Evolutionary conservation across 1,140 invertebrate genomes (phyloP).

Genomic region (Lordiphosa clarofinis): DNA sequence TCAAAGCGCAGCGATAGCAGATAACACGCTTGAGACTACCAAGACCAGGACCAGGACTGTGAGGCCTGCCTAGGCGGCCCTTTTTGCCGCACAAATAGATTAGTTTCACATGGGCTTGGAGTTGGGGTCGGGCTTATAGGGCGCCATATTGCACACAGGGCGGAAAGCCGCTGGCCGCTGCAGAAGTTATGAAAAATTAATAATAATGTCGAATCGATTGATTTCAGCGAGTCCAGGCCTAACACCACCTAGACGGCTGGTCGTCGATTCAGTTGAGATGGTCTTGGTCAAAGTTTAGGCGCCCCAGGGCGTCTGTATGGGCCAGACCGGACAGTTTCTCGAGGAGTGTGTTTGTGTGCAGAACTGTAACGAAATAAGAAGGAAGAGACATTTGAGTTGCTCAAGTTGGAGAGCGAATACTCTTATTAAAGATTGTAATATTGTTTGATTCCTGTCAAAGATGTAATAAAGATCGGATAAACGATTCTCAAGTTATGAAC

Average conservation of each 20-base stretch:
- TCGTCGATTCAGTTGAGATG: slow-evolving; percentile 55
- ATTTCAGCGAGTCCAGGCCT: slow-evolving; percentile 60
- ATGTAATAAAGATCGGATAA: no score
- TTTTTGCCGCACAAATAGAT: slow-evolving; percentile 75
- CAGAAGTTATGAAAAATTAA: slow-evolving; percentile 80
- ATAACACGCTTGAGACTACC: slow-evolving; percentile 53
- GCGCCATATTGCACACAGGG: slow-evolving; percentile 76
- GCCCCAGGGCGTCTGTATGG: slow-evolving; percentile 44
- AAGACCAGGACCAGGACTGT: slow-evolving; percentile 11
- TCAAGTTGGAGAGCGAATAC: slow-evolving; percentile 5
- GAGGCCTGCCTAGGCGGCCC: slow-evolving; percentile 51
- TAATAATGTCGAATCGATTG: slow-evolving; percentile 80
- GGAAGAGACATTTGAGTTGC: not conserved
- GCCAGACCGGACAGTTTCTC: slow-evolving; percentile 22
- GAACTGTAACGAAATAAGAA: slow-evolving; percentile 73
- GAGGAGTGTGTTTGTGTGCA: slow-evolving; percentile 36
- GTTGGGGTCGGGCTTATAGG: slow-evolving; percentile 54
- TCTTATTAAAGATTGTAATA: not conserved
- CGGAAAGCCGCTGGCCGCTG: slow-evolving; percentile 63
- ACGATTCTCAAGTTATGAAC: no score
- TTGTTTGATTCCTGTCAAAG: no score
- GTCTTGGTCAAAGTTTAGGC: slow-evolving; percentile 65
- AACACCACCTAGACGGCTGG: slow-evolving; percentile 68
- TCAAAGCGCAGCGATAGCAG: slow-evolving; percentile 75
- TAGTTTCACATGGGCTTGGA: slow-evolving; percentile 75